phyloP scores from a whole-genome alignment of 1,140 invertebrate genomes.

The Rhagoletis zephyria region DNA sequence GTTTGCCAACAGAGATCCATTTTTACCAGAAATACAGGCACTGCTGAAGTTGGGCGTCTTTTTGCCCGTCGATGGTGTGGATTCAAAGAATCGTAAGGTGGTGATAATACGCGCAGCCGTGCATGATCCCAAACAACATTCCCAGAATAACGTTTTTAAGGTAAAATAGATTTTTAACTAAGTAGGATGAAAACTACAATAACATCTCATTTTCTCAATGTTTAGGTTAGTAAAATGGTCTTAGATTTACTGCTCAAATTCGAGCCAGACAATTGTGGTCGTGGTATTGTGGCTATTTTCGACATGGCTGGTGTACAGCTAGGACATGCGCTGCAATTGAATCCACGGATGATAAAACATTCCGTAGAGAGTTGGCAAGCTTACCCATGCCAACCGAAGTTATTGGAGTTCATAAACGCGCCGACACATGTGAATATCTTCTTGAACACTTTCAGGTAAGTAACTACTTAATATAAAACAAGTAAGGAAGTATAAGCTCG shows the following conservation, averaged over 20 bases:
- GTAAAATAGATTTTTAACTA: slow-evolving; percentile 56
- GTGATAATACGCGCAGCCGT: slow-evolving; percentile 76
- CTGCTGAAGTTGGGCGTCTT: slow-evolving; percentile 77
- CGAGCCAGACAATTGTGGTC: slow-evolving; percentile 75
- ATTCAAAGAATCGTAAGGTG: slow-evolving; percentile 75
- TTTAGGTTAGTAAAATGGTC: slow-evolving; percentile 76
- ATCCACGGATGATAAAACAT: slow-evolving; percentile 75
- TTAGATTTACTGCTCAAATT: slow-evolving; percentile 76
- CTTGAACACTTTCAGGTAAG: slow-evolving; percentile 79
- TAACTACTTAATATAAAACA: background rate
- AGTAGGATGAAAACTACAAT: background rate
- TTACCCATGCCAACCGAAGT: slow-evolving; percentile 81
- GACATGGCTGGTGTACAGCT: slow-evolving; percentile 77
- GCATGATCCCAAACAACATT: slow-evolving; percentile 76
- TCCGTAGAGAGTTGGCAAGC: slow-evolving; percentile 80
- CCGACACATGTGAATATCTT: slow-evolving; percentile 80
- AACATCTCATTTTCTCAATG: background rate
- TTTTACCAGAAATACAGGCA: slow-evolving; percentile 76
- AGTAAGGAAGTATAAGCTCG: too few species aligned
- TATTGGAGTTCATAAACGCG: slow-evolving; percentile 82
- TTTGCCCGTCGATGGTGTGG: slow-evolving; percentile 76
- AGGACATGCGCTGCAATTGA: slow-evolving; percentile 77
- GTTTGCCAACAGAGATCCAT: slow-evolving; percentile 78
- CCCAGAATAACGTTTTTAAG: slow-evolving; percentile 78
- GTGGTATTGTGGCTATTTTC: slow-evolving; percentile 77